Evolutionary conservation across 2,113 vertebrate species (phyloP).

Genomic region (Petroica traversi): DNA sequence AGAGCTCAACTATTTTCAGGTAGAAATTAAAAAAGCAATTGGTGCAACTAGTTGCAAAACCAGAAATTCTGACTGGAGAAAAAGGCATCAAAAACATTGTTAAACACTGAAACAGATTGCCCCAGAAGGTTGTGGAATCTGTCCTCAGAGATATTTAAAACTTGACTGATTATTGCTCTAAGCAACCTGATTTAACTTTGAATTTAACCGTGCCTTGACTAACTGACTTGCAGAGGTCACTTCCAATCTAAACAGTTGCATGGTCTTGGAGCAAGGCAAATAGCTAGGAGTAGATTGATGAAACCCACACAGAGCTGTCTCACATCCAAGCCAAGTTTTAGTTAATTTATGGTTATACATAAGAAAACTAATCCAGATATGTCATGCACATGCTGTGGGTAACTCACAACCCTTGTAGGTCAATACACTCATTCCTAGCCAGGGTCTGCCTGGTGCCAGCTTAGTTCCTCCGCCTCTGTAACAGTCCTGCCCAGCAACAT

Average conservation of each 20-base stretch:
- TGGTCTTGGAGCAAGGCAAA: background rate
- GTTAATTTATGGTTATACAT: background rate
- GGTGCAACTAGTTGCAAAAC: background rate
- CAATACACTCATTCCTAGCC: background rate
- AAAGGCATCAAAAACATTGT: background rate
- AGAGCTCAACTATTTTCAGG: background rate
- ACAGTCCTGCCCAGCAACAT: background rate
- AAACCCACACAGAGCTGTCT: background rate
- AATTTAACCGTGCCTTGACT: background rate
- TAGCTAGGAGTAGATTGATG: background rate
- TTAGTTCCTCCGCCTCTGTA: background rate
- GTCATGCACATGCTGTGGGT: background rate
- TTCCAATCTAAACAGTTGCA: background rate
- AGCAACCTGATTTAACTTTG: background rate
- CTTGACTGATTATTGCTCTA: background rate
- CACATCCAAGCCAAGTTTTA: background rate
- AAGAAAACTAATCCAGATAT: background rate
- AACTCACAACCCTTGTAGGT: background rate
- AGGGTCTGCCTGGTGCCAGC: background rate
- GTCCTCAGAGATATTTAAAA: background rate
- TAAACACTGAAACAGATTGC: background rate
- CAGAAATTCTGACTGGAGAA: background rate
- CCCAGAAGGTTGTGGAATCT: background rate
- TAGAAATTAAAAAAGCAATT: background rate
- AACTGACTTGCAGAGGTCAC: background rate